Conservation (phyloP, 2,113 vertebrate species). For the Microtus montanus region DNA sequence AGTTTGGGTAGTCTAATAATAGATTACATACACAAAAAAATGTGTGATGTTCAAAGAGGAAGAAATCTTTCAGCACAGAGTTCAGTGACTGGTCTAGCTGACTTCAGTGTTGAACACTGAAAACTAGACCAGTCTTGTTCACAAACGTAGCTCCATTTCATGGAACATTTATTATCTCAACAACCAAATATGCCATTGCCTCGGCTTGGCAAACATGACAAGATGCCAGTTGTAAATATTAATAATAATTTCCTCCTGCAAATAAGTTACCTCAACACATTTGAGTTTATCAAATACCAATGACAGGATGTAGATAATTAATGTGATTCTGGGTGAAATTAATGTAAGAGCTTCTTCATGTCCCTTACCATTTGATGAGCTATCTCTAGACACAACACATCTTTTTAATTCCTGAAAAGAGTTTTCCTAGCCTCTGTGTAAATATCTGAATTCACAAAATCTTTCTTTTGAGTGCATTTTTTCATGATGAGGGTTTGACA, state of each 20-base stretch:
- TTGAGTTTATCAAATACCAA: slow-evolving; percentile 49
- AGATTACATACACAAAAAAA: slow-evolving; percentile 45
- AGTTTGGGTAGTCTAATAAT: not conserved
- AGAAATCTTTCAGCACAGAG: slow-evolving; percentile 32
- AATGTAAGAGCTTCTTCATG: slow-evolving; percentile 24
- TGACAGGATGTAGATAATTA: not conserved
- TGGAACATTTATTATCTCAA: slow-evolving; percentile 58
- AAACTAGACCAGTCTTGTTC: not conserved
- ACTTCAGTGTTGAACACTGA: not conserved
- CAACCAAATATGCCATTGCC: slow-evolving; percentile 49
- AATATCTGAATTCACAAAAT: not conserved
- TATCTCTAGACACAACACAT: not conserved
- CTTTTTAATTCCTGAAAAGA: slow-evolving; percentile 22
- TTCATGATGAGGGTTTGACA: not conserved
- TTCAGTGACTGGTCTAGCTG: not conserved
- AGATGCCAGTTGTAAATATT: slow-evolving; percentile 50
- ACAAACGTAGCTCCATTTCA: slow-evolving; percentile 54
- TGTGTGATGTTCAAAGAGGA: not conserved
- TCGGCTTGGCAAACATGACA: slow-evolving; percentile 40
- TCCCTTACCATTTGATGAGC: slow-evolving; percentile 8
- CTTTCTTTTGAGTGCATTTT: not conserved
- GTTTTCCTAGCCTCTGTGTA: not conserved
- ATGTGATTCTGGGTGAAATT: slow-evolving; percentile 17
- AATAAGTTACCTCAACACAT: not conserved
- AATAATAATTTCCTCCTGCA: slow-evolving; percentile 58